A percentile compares a stretch with the other conserved stretches of the same genome.
Conservation (phyloP, 2,888 invertebrate species). For the Ormyrus thymus region DNA sequence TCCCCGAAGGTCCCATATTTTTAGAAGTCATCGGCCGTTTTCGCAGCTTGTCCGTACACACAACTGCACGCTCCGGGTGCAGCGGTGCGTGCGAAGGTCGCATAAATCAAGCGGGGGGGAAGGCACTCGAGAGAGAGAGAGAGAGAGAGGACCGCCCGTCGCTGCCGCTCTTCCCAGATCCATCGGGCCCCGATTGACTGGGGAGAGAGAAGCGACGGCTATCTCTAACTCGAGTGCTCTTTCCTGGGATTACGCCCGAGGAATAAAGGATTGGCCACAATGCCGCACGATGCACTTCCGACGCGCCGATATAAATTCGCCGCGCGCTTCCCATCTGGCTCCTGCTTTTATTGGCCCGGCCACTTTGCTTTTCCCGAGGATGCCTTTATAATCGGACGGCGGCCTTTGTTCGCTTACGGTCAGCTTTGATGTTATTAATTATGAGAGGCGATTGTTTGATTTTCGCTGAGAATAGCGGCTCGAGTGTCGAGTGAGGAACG, state of each 20-base stretch:
- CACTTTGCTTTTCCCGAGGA: constrained; percentile 22
- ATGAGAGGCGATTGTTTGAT: too few species aligned
- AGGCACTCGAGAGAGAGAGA: constrained; percentile 59
- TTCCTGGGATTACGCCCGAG: constrained; percentile 13
- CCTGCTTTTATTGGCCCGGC: background rate
- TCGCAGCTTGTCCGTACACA: too few species aligned
- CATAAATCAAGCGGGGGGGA: constrained; percentile 62
- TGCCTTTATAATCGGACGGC: background rate
- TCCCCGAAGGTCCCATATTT: constrained; percentile 6
- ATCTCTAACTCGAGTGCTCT: constrained; percentile 12
- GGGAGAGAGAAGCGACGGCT: background rate
- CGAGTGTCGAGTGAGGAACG: too few species aligned
- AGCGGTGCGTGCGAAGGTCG: constrained; percentile 48
- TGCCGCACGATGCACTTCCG: constrained; percentile 34
- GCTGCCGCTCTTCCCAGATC: background rate
- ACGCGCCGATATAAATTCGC: constrained; percentile 31
- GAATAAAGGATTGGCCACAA: constrained; percentile 20
- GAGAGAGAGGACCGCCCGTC: constrained; percentile 39
- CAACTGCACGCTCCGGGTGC: background rate
- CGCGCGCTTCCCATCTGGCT: constrained; percentile 21
- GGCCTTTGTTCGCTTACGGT: too few species aligned
- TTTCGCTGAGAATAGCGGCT: too few species aligned
- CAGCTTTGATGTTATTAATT: too few species aligned
- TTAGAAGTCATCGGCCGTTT: constrained; percentile 7
- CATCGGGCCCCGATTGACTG: background rate